Evolutionary conservation across 2,113 vertebrate species (phyloP), one percentile per base, ranked within the genome.

Genomic region (Paratilapia polleni): DNA sequence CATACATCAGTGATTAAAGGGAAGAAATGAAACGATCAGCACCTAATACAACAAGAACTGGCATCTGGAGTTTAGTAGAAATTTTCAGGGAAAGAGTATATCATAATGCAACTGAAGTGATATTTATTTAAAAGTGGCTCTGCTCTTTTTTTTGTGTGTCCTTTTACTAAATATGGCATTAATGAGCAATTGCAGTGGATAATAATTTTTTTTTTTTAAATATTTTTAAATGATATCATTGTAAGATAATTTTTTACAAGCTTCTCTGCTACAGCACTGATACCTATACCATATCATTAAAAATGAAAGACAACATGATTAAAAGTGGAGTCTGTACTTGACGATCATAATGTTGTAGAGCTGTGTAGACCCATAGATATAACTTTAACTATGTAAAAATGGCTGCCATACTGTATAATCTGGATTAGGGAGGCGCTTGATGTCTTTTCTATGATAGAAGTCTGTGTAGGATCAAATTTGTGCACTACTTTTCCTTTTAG

Each of bases 41-140:
- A 54, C 62, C 47, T 97, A 94, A 95, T 96, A 93, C 94, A 95
- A 96, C 96, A 96, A 96, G 95, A 73, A 83, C 31, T 31, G 78
- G 87, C 78, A 77, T 92, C 88, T 83, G 91, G 85, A 95, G 96
- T 95, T 76, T 95, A 77, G 84, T 94, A 95, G 96, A 97, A 96
- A 93, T 96, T 97, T 97, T 98, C 97, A 99, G 98, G 97, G 97
- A 98, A 97, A 96, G 95, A 97, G 81, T 85, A 83, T 96, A 96
- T 96, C 95, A 97, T 95, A 95, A 97, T 97, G 85, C 82, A 76
- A 87, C 62, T 73, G 31, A 89, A 76, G 76, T 83, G 59, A 80
- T 91, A 93, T 93, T 93, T 94, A 94, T 94, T 93, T 86, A 81
- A 84, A 80, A 85, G 78, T 87, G 84, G 70, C 84, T 93, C 66